Evolutionary conservation across 2,113 vertebrate genomes (phyloP).

Genomic region (Protomyctophum bolini): DNA sequence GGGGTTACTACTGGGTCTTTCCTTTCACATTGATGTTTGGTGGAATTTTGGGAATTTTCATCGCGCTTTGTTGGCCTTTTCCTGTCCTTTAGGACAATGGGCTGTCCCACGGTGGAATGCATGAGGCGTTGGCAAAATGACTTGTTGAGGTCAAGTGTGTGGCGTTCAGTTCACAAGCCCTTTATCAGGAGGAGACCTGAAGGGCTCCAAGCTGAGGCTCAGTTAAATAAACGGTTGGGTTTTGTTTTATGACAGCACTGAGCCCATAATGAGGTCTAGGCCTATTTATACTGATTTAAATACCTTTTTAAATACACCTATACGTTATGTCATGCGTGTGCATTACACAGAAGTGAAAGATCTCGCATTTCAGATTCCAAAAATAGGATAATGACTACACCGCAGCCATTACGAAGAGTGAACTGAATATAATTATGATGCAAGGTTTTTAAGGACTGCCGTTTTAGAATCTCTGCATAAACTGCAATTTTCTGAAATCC

Average conservation of each 20-base stretch:
- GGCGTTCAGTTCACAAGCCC: not conserved
- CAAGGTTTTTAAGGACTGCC: too few relatives aligned
- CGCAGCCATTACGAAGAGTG: too few relatives aligned
- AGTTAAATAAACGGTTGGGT: not conserved
- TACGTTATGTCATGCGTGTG: not conserved
- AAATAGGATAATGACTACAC: not conserved
- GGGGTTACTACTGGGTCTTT: slow-evolving; percentile 52
- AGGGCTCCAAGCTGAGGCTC: not conserved
- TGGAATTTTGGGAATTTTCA: slow-evolving; percentile 57
- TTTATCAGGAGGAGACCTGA: not conserved
- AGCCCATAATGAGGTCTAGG: slow-evolving; percentile 1
- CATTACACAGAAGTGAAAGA: slow-evolving; percentile 1
- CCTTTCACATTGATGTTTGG: slow-evolving; percentile 52
- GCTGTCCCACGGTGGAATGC: slow-evolving; percentile 40
- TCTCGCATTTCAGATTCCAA: not conserved
- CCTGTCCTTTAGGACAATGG: slow-evolving; percentile 32
- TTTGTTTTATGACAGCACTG: slow-evolving; percentile 7
- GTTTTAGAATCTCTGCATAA: too few relatives aligned
- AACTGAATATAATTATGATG: too few relatives aligned
- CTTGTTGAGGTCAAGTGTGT: slow-evolving; percentile 3
- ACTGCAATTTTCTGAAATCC: too few relatives aligned
- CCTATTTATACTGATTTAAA: not conserved
- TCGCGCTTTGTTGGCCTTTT: slow-evolving; percentile 40
- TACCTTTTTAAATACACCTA: not conserved
- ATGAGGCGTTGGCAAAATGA: not conserved